phyloP scores from a whole-genome alignment of 2,113 vertebrate species.

The Meles meles region DNA sequence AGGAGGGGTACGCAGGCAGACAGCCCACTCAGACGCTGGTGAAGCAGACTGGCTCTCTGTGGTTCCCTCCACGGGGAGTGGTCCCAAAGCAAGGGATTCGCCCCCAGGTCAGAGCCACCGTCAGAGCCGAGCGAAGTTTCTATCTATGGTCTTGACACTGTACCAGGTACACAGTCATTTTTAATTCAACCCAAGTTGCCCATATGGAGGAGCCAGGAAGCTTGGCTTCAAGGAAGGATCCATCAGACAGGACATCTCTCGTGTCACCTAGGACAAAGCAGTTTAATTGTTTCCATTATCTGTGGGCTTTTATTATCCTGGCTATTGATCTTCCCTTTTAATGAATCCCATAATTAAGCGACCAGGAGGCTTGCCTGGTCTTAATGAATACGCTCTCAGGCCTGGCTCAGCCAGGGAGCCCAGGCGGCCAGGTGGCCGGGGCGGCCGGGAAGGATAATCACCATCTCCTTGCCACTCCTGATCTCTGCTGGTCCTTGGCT shows the following conservation, averaged over 20 bases:
- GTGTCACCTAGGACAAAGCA: background rate
- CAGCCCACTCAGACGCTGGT: accelerated
- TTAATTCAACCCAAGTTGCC: background rate
- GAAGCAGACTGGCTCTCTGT: background rate
- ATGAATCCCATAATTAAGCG: slow-evolving; percentile 63
- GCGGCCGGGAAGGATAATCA: background rate
- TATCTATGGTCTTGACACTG: background rate
- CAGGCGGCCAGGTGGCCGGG: accelerated
- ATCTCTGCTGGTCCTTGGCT: background rate
- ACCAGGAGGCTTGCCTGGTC: background rate
- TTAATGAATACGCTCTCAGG: background rate
- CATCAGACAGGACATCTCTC: background rate
- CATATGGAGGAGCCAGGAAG: background rate
- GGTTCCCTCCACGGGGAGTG: accelerated
- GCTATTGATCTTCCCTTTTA: slow-evolving; percentile 65
- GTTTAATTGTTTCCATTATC: slow-evolving; percentile 56
- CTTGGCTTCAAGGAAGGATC: background rate
- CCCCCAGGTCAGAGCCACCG: background rate
- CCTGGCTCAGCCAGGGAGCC: background rate
- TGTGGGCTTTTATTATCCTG: slow-evolving; percentile 36
- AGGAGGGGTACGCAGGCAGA: too few relatives aligned
- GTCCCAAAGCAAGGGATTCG: background rate
- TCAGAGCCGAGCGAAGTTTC: background rate
- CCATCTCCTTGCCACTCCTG: background rate
- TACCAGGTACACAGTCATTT: background rate